Percentiles rank a stretch among this genome's conserved stretches.
Evolutionary conservation across 2,888 invertebrate genomes (phyloP).

Genomic region (Zhuqinia jingwanae): DNA sequence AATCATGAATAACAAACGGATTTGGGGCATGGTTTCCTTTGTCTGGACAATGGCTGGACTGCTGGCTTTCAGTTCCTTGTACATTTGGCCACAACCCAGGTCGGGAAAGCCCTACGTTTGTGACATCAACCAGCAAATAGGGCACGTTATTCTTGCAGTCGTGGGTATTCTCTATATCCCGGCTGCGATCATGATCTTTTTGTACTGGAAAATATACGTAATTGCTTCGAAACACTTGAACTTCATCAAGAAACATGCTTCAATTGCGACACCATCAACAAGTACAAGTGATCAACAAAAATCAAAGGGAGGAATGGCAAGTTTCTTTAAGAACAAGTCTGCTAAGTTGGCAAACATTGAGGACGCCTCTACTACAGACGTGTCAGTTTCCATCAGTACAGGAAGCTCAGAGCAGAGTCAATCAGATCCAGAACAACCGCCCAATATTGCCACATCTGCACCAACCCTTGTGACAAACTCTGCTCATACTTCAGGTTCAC

Average conservation of each 20-base stretch:
- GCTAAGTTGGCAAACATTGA: not conserved
- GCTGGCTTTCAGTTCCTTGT: conserved; percentile 52
- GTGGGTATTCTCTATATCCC: conserved; percentile 74
- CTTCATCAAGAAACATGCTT: conserved; percentile 45
- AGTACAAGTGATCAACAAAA: not conserved
- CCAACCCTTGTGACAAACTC: not conserved
- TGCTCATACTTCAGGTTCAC: too few species aligned
- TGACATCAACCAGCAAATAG: conserved; percentile 69
- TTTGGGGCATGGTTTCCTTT: conserved; percentile 53
- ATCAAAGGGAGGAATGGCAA: conserved; percentile 9
- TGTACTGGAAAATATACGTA: conserved; percentile 71
- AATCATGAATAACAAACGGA: conserved; percentile 56
- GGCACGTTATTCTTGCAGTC: conserved; percentile 70
- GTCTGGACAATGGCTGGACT: conserved; percentile 68
- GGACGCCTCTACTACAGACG: conserved; percentile 26
- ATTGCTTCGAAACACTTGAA: conserved; percentile 67
- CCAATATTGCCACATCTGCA: not conserved
- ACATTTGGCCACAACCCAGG: conserved; percentile 62
- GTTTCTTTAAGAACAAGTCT: not conserved
- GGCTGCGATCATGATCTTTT: conserved; percentile 69
- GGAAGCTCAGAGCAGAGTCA: not conserved
- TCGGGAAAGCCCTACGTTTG: conserved; percentile 42
- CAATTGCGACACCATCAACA: not conserved
- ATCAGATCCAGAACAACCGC: not conserved
- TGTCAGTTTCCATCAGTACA: not conserved